Evolutionary conservation across 2,888 invertebrate genomes (phyloP), one percentile per base, ranked within the genome.

Genomic region (Augochlorella aurata): DNA sequence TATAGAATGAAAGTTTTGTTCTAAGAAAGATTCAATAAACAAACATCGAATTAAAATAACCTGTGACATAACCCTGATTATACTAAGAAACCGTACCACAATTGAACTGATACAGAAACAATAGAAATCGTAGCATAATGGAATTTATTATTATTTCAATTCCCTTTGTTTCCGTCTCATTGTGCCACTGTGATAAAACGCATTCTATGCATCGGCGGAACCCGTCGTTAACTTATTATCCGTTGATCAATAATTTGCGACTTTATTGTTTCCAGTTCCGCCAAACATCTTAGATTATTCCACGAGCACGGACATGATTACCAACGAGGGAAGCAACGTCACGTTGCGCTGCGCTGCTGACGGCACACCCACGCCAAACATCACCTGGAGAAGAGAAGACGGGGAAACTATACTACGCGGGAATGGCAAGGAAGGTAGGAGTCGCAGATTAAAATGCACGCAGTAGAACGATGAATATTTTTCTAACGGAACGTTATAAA

Each of bases 341-440:
- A 96, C 96, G 0, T 94, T 98, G 18, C 95, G 95, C 9, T 98
- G 98, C 89, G 96, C 96, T 21, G 98, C 97, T 0, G 96, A 96
- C 0, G 97, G 98, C 10, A 96, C 96, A 66, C 98, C 98, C 0
- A 94, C 95, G 4, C 98, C 98, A 8, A 95, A 95, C 74, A 96
- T 98, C 85, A 96, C 95, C 16, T 98, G 98, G 98, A 95, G 96
- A 85, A 94, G 97, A 72, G 97, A 97, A 92, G 97, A 97, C 92
- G 96, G 96, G 14, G 94, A 95, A 66, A 94, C 95, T 76, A 96
- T 96, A 90, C 94, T 94, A 83, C 94, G 95, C 14, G 89, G 85
- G 49, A 91, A 92, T 58, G 91, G 89, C 18, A 88, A 90, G 72
- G 92, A 93, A 90, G 93, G 94, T 94, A 89, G 90, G 88, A 16